phyloP scores from a whole-genome alignment of 2,888 invertebrate species.

The Pinctada fucata region DNA sequence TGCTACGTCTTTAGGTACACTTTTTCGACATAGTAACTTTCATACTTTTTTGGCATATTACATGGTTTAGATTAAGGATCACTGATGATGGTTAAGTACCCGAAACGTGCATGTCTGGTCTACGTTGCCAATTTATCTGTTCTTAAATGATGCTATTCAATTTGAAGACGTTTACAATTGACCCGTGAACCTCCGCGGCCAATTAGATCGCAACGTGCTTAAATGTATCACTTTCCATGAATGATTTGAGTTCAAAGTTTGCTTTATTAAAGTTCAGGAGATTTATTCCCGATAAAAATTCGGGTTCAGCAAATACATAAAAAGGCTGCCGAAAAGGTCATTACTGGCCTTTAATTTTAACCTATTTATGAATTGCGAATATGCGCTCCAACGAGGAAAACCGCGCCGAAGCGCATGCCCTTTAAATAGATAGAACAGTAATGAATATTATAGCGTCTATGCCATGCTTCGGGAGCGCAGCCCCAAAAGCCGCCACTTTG shows the following conservation, averaged over 20 bases:
- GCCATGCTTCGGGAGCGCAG: constrained; percentile 1
- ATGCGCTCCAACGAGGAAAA: background rate
- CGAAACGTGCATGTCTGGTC: too few relatives aligned
- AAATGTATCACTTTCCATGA: too few relatives aligned
- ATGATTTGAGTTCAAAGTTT: background rate
- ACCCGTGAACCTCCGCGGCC: too few relatives aligned
- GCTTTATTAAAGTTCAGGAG: background rate
- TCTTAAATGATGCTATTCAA: too few relatives aligned
- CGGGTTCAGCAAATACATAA: background rate
- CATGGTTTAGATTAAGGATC: too few relatives aligned
- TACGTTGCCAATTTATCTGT: too few relatives aligned
- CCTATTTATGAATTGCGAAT: background rate
- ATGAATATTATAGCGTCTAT: background rate
- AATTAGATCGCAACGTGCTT: too few relatives aligned
- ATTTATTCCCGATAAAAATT: background rate
- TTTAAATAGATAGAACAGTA: background rate
- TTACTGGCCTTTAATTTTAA: background rate
- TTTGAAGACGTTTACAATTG: too few relatives aligned
- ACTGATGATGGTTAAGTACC: too few relatives aligned
- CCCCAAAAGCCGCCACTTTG: background rate
- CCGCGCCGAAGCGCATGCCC: background rate
- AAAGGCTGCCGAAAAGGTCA: background rate
- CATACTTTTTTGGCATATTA: too few relatives aligned
- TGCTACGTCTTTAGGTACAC: too few relatives aligned
- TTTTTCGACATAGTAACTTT: too few relatives aligned